These are phyloP conservation scores for Conistra vaccinii DNA, from an alignment of 2,888 invertebrate species.

Conservation along the genomic window DNA sequence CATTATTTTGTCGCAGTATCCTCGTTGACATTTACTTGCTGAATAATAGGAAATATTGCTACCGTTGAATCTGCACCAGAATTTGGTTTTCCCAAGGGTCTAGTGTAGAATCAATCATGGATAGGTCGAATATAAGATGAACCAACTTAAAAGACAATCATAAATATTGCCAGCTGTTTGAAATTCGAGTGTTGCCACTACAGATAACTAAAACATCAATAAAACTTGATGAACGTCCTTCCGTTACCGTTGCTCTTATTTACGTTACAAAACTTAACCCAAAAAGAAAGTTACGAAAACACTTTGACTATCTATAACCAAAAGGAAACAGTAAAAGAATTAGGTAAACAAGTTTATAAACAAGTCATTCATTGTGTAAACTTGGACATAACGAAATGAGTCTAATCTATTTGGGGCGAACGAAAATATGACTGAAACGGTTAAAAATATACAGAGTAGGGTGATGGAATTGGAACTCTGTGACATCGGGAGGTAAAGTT, in stretches of 20 bases:
- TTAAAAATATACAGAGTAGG: slow-evolving; percentile 57
- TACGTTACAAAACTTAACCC: slow-evolving; percentile 10
- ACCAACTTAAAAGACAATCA: slow-evolving; percentile 19
- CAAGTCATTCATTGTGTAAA: slow-evolving; percentile 60
- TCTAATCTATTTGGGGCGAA: slow-evolving; percentile 62
- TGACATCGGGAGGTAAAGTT: slow-evolving; percentile 12
- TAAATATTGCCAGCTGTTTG: slow-evolving; percentile 35
- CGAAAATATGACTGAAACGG: slow-evolving; percentile 55
- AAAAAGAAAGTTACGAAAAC: slow-evolving; percentile 24
- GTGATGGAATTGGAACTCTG: slow-evolving; percentile 37
- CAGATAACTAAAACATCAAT: slow-evolving; percentile 24
- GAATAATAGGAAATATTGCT: not conserved
- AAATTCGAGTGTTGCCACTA: slow-evolving; percentile 27
- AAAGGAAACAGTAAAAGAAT: slow-evolving; percentile 49
- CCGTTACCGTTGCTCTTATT: slow-evolving; percentile 8
- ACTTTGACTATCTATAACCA: slow-evolving; percentile 16
- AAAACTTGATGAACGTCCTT: slow-evolving; percentile 31
- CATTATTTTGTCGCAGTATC: not conserved
- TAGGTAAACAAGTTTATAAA: slow-evolving; percentile 53
- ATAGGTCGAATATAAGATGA: not conserved
- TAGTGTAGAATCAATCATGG: not conserved
- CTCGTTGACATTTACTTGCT: not conserved
- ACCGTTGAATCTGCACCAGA: not conserved
- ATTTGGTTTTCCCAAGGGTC: not conserved
- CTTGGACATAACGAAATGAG: slow-evolving; percentile 45